Evolutionary conservation across 2,888 invertebrate genomes (phyloP).

Genomic region (Papilio elwesi): DNA sequence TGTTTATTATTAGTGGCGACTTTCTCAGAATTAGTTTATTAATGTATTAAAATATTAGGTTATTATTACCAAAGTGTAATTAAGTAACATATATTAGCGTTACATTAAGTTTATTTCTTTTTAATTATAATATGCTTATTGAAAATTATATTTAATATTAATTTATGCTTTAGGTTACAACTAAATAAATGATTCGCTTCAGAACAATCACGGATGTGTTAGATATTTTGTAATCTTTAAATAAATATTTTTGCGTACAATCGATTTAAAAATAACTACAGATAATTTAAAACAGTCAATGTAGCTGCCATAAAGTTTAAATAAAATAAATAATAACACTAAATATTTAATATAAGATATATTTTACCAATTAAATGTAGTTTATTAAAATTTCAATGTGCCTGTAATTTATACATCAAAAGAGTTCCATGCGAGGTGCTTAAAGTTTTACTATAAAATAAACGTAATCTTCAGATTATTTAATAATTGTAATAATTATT

Average conservation of each 20-base stretch:
- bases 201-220: constrained; percentile 33
- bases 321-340: constrained; percentile 30
- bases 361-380: constrained; percentile 46
- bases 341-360: constrained; percentile 34
- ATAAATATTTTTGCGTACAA: constrained; percentile 30
- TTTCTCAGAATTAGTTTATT: constrained; percentile 68
- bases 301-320: constrained; percentile 51
- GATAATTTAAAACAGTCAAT: constrained; percentile 44
- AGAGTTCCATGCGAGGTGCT: constrained; percentile 70
- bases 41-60: constrained; percentile 69
- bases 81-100: constrained; percentile 71
- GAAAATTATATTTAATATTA: constrained; percentile 39
- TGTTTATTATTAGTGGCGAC: constrained; percentile 46
- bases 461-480: constrained; percentile 57
- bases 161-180: constrained; percentile 48
- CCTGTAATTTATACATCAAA: constrained; percentile 61
- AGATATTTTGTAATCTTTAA: constrained; percentile 2
- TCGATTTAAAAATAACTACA: constrained; percentile 22
- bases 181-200: constrained; percentile 42
- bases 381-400: constrained; percentile 56
- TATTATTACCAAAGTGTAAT: constrained; percentile 83
- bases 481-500: constrained; percentile 56
- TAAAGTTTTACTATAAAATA: constrained; percentile 52
- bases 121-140: constrained; percentile 41
- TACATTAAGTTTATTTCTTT: constrained; percentile 48